Evolutionary conservation across 2,797 vertebrate species (phyloP).

Genomic region (Acanthurus lineatus): DNA sequence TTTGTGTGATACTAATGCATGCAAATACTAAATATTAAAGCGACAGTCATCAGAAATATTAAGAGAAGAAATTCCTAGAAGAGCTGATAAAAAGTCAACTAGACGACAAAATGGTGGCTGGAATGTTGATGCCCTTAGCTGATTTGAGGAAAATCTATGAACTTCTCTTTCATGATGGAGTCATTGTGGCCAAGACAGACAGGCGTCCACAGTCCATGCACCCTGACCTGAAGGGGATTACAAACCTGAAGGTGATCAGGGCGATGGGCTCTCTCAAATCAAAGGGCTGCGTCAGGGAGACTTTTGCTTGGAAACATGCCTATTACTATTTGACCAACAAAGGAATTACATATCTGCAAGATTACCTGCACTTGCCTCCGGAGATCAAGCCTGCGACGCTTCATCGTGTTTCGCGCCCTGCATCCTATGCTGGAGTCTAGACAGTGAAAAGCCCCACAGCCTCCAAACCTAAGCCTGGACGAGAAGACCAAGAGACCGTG

Average conservation of each 20-base stretch:
- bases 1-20: slow-evolving; percentile 13
- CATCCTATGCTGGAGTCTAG: slow-evolving; percentile 60
- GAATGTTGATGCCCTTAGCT: slow-evolving; percentile 90
- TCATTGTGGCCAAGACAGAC: slow-evolving; percentile 91
- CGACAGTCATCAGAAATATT: background rate
- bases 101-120: slow-evolving; percentile 88
- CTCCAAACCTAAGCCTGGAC: slow-evolving; percentile 61
- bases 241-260: slow-evolving; percentile 87
- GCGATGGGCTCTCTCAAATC: slow-evolving; percentile 89
- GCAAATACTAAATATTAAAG: background rate
- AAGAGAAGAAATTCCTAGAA: background rate
- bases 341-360: slow-evolving; percentile 87
- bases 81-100: slow-evolving; percentile 24
- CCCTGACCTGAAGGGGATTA: slow-evolving; percentile 86
- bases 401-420: slow-evolving; percentile 79
- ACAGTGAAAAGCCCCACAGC: slow-evolving; percentile 65
- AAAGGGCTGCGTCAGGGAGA: slow-evolving; percentile 87
- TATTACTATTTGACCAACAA: slow-evolving; percentile 92
- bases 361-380: slow-evolving; percentile 87
- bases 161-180: slow-evolving; percentile 90
- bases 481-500: slow-evolving; percentile 42
- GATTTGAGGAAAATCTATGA: slow-evolving; percentile 90
- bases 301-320: slow-evolving; percentile 89
- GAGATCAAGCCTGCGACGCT: slow-evolving; percentile 88
- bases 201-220: slow-evolving; percentile 86